Base-by-base conservation (phyloP, 2,113 vertebrate species). In the Fregetta grallaria region DNA sequence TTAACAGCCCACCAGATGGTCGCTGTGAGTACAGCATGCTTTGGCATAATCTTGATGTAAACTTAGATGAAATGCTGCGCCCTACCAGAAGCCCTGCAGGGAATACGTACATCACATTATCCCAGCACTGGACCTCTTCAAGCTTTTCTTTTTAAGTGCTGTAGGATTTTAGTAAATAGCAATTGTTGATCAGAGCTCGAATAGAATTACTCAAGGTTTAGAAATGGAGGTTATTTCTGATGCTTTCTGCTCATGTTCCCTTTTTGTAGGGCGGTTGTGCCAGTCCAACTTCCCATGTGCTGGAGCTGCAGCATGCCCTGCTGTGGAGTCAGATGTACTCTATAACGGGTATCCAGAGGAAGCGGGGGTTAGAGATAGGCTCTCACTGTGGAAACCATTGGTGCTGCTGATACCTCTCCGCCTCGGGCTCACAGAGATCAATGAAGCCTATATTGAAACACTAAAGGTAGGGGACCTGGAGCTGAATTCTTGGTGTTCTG, bases 351-450 rank as follows among this genome's bases (percentile, higher is more conserved):
- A 98, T 98, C 76, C 99, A 89, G 96, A 82, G 4, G 96, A 90
- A 8, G 98, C 98, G 0, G 96, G 98, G 96, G 95, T 97, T 7
- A 95, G 98, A 62, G 97, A 98, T 26, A 98, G 98, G 80, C 96
- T 91, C 1, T 71, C 92, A 3, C 97, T 97, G 3, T 99, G 99
- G 99, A 99, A 98, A 72, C 99, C 99, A 9, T 97, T 99, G 94
- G 99, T 99, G 65, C 98, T 99, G 89, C 99, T 99, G 95, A 99
- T 99, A 87, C 99, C 99, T 12, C 98, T 99, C 65, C 99, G 99
- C 88, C 98, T 99, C 44, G 99, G 99, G 70, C 99, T 99, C 92
- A 99, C 98, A 2, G 99, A 99, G 58, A 99, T 99, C 96, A 99
- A 99, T 7, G 99, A 99, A 97, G 99, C 99, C 88, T 99, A 99